Percentiles rank a stretch among this genome's conserved stretches.
Evolutionary conservation across 1,140 invertebrate species (phyloP).

Genomic region (Aphis craccivora): DNA sequence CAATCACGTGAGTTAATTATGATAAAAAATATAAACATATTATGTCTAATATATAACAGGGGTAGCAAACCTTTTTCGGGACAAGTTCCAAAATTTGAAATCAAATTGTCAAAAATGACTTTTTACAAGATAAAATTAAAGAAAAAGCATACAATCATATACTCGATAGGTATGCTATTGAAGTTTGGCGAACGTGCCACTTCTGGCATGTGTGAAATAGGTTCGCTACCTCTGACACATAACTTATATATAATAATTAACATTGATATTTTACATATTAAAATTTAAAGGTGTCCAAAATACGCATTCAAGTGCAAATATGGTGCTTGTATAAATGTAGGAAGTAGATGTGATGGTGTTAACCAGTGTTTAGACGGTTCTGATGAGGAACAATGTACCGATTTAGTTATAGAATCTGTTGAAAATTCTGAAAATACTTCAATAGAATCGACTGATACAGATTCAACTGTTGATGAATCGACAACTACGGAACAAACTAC

Average conservation of each 20-base stretch:
- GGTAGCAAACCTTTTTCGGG: too few relatives aligned
- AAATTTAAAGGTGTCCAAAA: conserved; percentile 19
- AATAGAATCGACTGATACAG: neutral
- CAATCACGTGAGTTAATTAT: neutral
- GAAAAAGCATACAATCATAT: too few relatives aligned
- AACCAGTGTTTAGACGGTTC: neutral
- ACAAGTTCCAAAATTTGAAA: too few relatives aligned
- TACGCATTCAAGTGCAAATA: conserved; percentile 63
- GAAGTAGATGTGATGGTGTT: conserved; percentile 65
- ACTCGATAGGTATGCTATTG: too few relatives aligned
- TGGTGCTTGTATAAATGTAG: conserved; percentile 70
- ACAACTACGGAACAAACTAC: neutral
- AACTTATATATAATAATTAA: neutral
- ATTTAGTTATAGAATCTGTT: neutral
- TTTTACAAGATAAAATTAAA: too few relatives aligned
- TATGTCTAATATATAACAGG: neutral
- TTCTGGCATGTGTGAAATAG: too few relatives aligned
- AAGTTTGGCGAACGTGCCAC: too few relatives aligned
- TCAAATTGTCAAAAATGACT: too few relatives aligned
- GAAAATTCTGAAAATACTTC: neutral
- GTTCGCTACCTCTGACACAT: too few relatives aligned
- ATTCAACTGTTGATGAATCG: too few relatives aligned
- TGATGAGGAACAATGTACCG: neutral
- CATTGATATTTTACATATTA: neutral
- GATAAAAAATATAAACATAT: neutral